phyloP scores from a whole-genome alignment of 64 coral and sea anemone species.

The Actinia equina region DNA sequence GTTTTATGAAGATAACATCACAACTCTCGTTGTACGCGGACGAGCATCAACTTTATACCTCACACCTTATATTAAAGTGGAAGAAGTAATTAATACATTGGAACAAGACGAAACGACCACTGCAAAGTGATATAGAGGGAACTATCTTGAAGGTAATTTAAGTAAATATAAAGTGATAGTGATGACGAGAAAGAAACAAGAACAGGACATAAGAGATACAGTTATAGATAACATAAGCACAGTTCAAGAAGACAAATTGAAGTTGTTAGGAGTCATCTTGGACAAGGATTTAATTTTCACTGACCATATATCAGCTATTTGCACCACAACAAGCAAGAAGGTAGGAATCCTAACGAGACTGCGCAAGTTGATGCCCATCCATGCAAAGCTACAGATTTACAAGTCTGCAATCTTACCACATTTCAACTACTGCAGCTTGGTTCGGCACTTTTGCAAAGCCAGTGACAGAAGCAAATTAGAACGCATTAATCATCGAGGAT shows the following conservation, averaged over 20 bases:
- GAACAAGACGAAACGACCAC: constrained; percentile 25
- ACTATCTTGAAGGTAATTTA: constrained; percentile 27
- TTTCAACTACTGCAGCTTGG: constrained; percentile 33
- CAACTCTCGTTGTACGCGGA: constrained; percentile 45
- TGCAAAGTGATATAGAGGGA: constrained; percentile 35
- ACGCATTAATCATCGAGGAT: constrained; percentile 14
- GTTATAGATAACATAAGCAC: too few relatives aligned
- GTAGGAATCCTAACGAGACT: constrained; percentile 20
- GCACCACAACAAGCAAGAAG: constrained; percentile 35
- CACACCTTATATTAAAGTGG: constrained; percentile 1
- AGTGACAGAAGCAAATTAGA: constrained; percentile 36
- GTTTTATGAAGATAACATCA: constrained; percentile 12
- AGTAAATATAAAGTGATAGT: constrained; percentile 42
- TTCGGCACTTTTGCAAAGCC: constrained; percentile 40
- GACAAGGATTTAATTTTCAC: not conserved
- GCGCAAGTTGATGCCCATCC: constrained; percentile 23
- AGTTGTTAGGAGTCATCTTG: too few relatives aligned
- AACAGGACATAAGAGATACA: too few relatives aligned
- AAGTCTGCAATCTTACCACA: constrained; percentile 41
- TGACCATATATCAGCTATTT: constrained; percentile 26
- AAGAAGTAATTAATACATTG: constrained; percentile 29
- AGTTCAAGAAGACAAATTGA: too few relatives aligned
- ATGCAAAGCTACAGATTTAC: constrained; percentile 27
- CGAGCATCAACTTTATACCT: constrained; percentile 34
- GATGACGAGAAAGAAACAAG: constrained; percentile 22